Evolutionary conservation across 2,113 vertebrate species (phyloP).

Genomic region (Oncorhynchus masou): DNA sequence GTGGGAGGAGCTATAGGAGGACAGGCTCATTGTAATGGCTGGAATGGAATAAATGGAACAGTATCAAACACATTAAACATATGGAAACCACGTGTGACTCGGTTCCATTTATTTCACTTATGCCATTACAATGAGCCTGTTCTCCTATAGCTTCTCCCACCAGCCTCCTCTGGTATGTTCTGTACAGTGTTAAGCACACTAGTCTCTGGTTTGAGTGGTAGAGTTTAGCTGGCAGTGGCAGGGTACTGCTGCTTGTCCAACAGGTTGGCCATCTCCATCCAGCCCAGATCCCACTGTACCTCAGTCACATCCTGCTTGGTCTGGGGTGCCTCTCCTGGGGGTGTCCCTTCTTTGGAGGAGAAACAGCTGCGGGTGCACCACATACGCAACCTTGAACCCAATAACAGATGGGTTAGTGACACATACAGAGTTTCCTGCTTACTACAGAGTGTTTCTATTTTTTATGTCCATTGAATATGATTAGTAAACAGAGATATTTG

Average conservation of each 20-base stretch:
- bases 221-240: not conserved
- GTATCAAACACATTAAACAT: no score
- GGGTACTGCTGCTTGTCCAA: constrained; percentile 46
- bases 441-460: no score
- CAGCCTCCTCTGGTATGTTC: no score
- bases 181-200: not conserved
- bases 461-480: no score
- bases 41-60: no score
- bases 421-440: not conserved
- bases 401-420: not conserved
- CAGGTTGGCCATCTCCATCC: constrained; percentile 74
- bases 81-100: no score
- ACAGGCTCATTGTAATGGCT: no score
- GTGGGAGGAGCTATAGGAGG: no score
- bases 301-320: constrained; percentile 71
- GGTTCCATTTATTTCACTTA: no score
- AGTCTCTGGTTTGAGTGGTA: not conserved
- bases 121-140: no score
- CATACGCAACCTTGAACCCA: constrained; percentile 43
- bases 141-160: no score
- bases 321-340: constrained; percentile 48
- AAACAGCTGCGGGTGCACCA: constrained; percentile 31
- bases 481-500: not conserved
- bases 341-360: constrained; percentile 18
- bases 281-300: constrained; percentile 75